Base-by-base conservation (phyloP, 1,140 invertebrate species). In the Meteorus sp. region DNA sequence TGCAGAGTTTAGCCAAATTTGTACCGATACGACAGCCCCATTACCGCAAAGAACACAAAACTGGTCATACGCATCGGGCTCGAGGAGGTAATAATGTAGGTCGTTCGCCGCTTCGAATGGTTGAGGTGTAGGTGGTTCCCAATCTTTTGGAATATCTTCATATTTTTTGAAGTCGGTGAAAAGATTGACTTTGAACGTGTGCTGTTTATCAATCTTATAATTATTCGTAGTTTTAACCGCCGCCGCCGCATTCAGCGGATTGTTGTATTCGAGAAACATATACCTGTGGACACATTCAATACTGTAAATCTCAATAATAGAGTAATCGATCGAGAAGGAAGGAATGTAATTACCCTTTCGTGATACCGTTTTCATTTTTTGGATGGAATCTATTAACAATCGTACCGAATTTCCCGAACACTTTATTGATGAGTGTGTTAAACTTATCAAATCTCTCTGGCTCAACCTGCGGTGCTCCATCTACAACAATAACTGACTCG, bases 101-200 rank as follows among this genome's bases (percentile, higher is more conserved):
- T 98, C 96, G 19, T 89, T 89, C 71, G 95, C 87, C 22, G 90
- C 87, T 81, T 88, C 91, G 77, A 95, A 98, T 0, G 91, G 88
- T 65, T 93, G 89, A 2, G 92, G 87, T 45, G 87, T 84, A 20
- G 96, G 97, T 2, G 92, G 88, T 67, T 91, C 88, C 94, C 95
- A 98, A 68, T 95, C 88, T 64, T 95, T 90, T 8, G 95, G 89
- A 60, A 98, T 94, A 62, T 92, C 87, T 65, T 92, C 88, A 83
- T 92, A 97, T 85, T 95, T 97, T 60, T 95, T 91, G 81, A 98
- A 97, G 76, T 99, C 96, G 2, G 93, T 94, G 70, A 99, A 97
- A 6, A 97, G 81, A 80, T 98, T 98, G 1, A 98, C 93, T 71
- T 90, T 85, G 78, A 99, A 97, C 8, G 93, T 97, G 70, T 99